Base-by-base conservation (phyloP, 2,888 invertebrate genomes). In the Baronia brevicornis region DNA sequence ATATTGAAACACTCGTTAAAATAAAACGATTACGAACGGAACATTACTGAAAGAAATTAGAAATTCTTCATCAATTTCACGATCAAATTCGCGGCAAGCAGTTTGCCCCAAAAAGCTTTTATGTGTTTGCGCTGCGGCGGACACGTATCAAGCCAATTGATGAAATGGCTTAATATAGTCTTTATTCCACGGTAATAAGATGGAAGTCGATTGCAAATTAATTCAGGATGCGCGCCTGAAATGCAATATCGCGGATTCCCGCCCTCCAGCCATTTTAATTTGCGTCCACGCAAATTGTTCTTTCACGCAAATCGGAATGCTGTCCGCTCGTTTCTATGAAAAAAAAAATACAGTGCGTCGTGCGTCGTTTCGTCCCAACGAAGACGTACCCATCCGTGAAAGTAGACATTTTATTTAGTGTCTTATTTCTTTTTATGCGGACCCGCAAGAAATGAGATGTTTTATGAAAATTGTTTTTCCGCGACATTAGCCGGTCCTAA, bases 401-500 rank as follows among this genome's bases (percentile, higher is more conserved):
- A 78, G 64, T 62, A 70, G 70, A 69, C 69, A 60, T 74, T n/a
- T 73, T 73, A 75, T 74, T 74, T 68, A 72, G 70, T 72, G 66
- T 68, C 72, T 71, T 75, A 68, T 78, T 73, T 71, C 68, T 73
- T 77, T 78, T 74, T 72, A 72, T 70, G 68, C 60, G 60, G 53
- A 41, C 54, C 53, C 39, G 50, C 56, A 50, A 65, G 68, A 62
- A 68, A 73, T 60, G 65, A 69, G 72, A 78, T 74, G 69, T 80
- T 79, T 78, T 80, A 80, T 78, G 72, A 80, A 36, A 82, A 80
- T 82, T 82, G 78, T 79, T 79, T 84, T 84, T 82, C 75, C 72
- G 66, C 59, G 51, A 80, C 79, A 78, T 82, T 82, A 78, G 65
- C 70, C 71, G 46, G 62, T 60, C 74, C 75, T 84, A 82, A 84